These are phyloP conservation scores for Clavelina lepadiformis DNA, from an alignment of 23 tunicate species.

Conservation along the genomic window DNA sequence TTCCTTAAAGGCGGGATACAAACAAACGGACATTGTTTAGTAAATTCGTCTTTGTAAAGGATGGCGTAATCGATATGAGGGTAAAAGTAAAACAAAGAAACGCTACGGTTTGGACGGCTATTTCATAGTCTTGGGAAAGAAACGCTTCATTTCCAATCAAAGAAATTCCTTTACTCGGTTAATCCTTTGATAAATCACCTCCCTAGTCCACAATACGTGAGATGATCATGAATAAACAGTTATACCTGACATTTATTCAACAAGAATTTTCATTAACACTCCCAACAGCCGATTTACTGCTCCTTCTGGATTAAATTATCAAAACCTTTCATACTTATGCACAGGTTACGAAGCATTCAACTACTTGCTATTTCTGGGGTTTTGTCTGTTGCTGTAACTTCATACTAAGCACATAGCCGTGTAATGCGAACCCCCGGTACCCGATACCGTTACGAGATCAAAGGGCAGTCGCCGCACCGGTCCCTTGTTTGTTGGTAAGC, in stretches of 20 bases:
- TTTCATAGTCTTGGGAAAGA: not conserved
- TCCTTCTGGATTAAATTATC: too few relatives aligned
- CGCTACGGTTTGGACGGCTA: not conserved
- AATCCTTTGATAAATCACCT: slow-evolving; percentile 10
- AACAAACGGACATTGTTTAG: slow-evolving; percentile 7
- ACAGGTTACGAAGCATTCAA: too few relatives aligned
- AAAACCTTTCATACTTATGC: too few relatives aligned
- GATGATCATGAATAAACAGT: too few relatives aligned
- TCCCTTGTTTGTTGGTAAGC: slow-evolving; percentile 7
- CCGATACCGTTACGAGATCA: slow-evolving; percentile 10
- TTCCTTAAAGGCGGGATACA: slow-evolving; percentile 2
- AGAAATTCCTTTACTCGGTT: not conserved
- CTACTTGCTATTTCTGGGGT: too few relatives aligned
- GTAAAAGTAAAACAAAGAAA: slow-evolving; percentile 2
- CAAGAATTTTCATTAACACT: too few relatives aligned
- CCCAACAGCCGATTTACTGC: too few relatives aligned
- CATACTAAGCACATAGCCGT: too few relatives aligned
- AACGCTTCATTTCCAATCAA: slow-evolving; percentile 2
- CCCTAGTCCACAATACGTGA: too few relatives aligned
- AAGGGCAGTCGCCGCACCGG: not conserved
- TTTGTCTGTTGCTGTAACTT: too few relatives aligned
- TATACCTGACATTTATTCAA: too few relatives aligned
- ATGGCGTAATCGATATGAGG: not conserved
- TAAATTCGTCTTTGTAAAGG: slow-evolving; percentile 1
- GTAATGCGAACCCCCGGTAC: too few relatives aligned